Evolutionary conservation across 1,140 invertebrate genomes (phyloP).

Genomic region (Eueides isabella): DNA sequence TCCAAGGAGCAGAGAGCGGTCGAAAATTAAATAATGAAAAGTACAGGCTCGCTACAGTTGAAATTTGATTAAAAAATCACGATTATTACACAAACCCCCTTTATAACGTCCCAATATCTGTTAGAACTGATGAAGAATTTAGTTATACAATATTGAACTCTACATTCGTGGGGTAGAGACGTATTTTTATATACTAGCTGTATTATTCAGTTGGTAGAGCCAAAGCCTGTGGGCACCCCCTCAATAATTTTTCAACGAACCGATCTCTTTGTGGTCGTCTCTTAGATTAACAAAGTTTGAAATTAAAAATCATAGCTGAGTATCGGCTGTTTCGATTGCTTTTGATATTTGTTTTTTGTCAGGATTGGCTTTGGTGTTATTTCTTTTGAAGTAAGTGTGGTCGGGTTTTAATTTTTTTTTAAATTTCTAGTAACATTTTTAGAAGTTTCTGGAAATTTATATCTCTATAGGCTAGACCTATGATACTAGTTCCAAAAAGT

Average conservation of each 20-base stretch:
- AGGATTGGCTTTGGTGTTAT: not conserved
- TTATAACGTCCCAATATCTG: conserved; percentile 1
- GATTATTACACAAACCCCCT: conserved; percentile 77
- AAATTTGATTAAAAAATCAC: conserved; percentile 82
- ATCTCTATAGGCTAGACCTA: too few relatives aligned
- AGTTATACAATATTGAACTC: conserved; percentile 31
- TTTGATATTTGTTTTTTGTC: conserved; percentile 16
- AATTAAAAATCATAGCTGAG: conserved; percentile 74
- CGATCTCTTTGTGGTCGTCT: conserved; percentile 77
- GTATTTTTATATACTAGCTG: conserved; percentile 13
- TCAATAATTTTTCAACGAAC: conserved; percentile 81
- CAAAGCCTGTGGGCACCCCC: conserved; percentile 71
- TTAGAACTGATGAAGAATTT: not conserved
- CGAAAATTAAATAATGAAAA: conserved; percentile 82
- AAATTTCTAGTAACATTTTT: not conserved
- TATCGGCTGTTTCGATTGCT: conserved; percentile 51
- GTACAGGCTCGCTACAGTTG: conserved; percentile 78
- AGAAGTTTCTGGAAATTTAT: too few relatives aligned
- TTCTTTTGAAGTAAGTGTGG: not conserved
- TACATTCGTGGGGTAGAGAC: conserved; percentile 35
- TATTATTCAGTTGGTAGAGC: conserved; percentile 51
- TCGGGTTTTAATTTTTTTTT: not conserved
- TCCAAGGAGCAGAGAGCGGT: conserved; percentile 72
- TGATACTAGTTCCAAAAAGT: too few relatives aligned
- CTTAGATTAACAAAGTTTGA: conserved; percentile 81